phyloP scores from a whole-genome alignment of 2,888 invertebrate genomes.

The Linnaemya vulpina region DNA sequence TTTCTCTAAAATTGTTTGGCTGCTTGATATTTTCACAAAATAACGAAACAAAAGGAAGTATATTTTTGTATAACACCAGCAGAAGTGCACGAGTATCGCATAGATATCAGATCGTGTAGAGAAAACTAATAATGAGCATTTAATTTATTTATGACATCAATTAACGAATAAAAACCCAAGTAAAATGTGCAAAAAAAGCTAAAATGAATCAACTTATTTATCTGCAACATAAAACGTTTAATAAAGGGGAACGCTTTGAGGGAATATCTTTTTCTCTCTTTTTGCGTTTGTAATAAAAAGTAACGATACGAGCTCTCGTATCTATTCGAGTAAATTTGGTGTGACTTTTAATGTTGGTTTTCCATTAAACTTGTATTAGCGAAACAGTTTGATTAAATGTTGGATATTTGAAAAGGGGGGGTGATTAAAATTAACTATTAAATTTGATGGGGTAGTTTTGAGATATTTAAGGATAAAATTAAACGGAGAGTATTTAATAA shows the following conservation, averaged over 20 bases:
- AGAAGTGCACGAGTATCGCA: conserved; percentile 16
- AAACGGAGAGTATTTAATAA: background rate
- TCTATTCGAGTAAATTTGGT: background rate
- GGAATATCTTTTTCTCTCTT: background rate
- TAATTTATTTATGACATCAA: conserved; percentile 66
- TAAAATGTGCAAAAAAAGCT: conserved; percentile 9
- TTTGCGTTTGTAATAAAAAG: background rate
- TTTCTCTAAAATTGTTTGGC: conserved; percentile 14
- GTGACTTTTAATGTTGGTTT: background rate
- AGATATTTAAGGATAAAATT: background rate
- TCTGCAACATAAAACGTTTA: conserved; percentile 33
- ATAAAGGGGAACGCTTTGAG: conserved; percentile 12
- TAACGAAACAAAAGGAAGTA: conserved; percentile 18
- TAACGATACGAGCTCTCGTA: background rate
- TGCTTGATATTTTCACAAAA: conserved; percentile 34
- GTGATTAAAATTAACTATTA: conserved; percentile 1
- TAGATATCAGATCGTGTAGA: conserved; percentile 61
- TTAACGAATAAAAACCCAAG: background rate
- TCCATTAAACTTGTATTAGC: conserved; percentile 7
- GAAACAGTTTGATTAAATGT: conserved; percentile 14
- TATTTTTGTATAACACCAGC: conserved; percentile 27
- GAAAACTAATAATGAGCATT: conserved; percentile 66
- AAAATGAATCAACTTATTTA: conserved; percentile 23
- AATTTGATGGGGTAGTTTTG: background rate
- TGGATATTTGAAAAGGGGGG: background rate